phyloP scores from a whole-genome alignment of 2,888 invertebrate genomes.

The Rotaria magnacalcarata region DNA sequence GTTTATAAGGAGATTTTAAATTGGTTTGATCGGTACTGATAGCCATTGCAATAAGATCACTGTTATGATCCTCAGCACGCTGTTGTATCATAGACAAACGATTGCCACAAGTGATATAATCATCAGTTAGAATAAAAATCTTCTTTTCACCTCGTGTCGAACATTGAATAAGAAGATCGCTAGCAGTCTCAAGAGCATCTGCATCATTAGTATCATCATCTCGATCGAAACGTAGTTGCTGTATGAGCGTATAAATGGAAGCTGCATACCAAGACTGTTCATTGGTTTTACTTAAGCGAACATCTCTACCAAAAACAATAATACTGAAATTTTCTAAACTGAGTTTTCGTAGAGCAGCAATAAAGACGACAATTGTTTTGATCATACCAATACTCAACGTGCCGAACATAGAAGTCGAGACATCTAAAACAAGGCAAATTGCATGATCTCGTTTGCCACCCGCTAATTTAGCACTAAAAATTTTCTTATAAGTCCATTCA shows the following conservation, averaged over 20 bases:
- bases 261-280: constrained; percentile 1
- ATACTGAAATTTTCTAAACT: not conserved
- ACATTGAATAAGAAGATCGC: not conserved
- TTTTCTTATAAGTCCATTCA: not conserved
- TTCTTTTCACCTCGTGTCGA: constrained; percentile 2
- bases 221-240: not conserved
- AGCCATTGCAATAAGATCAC: not conserved
- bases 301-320: not conserved
- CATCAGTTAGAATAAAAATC: not conserved
- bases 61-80: not conserved
- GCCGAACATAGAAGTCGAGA: not conserved
- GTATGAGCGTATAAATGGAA: not conserved
- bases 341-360: not conserved
- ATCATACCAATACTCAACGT: not conserved
- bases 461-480: not conserved
- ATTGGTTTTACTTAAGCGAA: not conserved
- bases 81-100: not conserved
- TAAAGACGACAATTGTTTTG: not conserved
- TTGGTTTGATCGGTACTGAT: not conserved
- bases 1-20: not conserved
- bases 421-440: not conserved
- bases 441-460: not conserved
- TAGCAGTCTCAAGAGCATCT: not conserved
- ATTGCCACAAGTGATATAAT: not conserved
- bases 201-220: not conserved